A percentile compares a stretch with the other conserved stretches of the same genome.
phyloP scores from a whole-genome alignment of 2,888 invertebrate genomes.

The Isotomurus palustris region DNA sequence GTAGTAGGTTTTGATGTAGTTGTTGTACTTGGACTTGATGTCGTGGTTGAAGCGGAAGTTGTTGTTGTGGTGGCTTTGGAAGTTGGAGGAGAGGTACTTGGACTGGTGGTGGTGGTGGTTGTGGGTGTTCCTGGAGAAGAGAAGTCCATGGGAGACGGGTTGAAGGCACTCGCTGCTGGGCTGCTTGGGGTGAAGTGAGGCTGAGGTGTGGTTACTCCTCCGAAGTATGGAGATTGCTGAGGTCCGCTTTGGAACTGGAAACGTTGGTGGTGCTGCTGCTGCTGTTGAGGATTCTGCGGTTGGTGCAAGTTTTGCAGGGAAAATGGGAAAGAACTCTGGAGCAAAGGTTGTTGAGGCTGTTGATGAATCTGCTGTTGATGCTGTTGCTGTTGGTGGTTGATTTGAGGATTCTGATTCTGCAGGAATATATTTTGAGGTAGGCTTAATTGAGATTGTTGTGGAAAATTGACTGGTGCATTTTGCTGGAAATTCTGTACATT shows the following conservation, averaged over 20 bases:
- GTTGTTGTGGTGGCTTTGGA: not conserved
- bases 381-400: no score
- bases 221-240: no score
- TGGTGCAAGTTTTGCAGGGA: no score
- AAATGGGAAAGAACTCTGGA: no score
- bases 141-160: constrained; percentile 1
- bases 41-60: not conserved
- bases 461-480: no score
- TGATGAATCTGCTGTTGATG: no score
- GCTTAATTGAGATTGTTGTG: no score
- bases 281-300: constrained; percentile 1
- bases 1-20: constrained; percentile 8
- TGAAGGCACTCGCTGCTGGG: not conserved
- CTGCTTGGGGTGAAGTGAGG: no score
- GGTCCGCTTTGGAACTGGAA: not conserved
- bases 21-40: not conserved
- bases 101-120: not conserved
- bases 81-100: not conserved
- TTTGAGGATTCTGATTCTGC: not conserved
- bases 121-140: not conserved
- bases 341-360: constrained; percentile 8
- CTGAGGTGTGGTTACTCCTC: no score
- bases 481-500: no score
- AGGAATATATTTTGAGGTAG: no score
- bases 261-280: not conserved